Evolutionary conservation across 2,797 vertebrate species (phyloP).

Genomic region (Vireo griseus): DNA sequence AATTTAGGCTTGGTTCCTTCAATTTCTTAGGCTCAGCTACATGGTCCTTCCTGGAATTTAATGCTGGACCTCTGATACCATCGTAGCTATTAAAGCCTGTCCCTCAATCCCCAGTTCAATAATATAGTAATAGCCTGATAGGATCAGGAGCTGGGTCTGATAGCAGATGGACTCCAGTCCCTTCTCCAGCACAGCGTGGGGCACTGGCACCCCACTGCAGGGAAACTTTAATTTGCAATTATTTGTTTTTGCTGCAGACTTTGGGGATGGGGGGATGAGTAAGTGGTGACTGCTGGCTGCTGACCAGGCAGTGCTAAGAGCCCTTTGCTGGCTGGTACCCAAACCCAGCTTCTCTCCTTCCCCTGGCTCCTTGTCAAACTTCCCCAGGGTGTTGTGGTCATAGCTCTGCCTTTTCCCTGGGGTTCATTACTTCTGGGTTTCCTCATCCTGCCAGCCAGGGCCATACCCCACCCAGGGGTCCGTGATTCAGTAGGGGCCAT

Average conservation of each 20-base stretch:
- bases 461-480: too few relatives aligned
- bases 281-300: background rate
- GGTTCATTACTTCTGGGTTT: background rate
- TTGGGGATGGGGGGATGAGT: background rate
- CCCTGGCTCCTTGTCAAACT: background rate
- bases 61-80: background rate
- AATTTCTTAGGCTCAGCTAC: background rate
- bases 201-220: background rate
- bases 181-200: background rate
- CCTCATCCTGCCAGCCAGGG: rapidly evolving
- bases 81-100: background rate
- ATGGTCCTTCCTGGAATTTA: background rate
- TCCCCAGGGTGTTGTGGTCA: rapidly evolving
- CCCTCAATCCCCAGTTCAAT: constrained; percentile 18
- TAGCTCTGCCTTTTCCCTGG: background rate
- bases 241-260: background rate
- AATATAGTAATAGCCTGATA: constrained; percentile 25
- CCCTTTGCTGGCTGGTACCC: background rate
- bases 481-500: rapidly evolving
- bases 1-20: background rate
- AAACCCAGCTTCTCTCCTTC: background rate
- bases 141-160: constrained; percentile 19
- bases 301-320: background rate
- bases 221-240: constrained; percentile 5
- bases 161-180: background rate